Evolutionary conservation across 2,113 vertebrate genomes (phyloP).

Genomic region (Thymallus thymallus): DNA sequence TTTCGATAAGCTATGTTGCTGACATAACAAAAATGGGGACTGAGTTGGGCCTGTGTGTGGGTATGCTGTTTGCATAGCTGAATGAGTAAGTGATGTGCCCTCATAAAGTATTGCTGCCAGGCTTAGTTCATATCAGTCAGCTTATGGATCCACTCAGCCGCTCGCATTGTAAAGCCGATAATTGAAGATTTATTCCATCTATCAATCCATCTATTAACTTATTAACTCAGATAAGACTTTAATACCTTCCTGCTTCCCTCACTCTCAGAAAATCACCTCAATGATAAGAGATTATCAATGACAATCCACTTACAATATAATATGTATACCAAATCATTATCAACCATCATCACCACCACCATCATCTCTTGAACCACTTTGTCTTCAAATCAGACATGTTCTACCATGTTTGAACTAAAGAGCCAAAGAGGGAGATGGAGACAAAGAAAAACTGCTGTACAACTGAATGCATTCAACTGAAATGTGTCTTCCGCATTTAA

Average conservation of each 20-base stretch:
- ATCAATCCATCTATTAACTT: conserved; percentile 72
- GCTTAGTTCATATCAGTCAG: conserved; percentile 50
- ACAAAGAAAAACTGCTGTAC: no score
- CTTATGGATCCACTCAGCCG: conserved; percentile 42
- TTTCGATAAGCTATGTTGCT: neutral
- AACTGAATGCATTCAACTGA: no score
- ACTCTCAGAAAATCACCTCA: conserved; percentile 34
- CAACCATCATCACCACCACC: neutral
- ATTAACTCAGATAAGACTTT: conserved; percentile 65
- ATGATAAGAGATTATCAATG: conserved; percentile 39
- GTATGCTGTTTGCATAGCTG: neutral
- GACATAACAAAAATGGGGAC: no score
- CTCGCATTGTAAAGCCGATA: conserved; percentile 60
- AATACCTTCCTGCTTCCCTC: conserved; percentile 35
- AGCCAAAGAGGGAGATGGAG: neutral
- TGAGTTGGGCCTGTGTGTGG: no score
- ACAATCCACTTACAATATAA: conserved; percentile 53
- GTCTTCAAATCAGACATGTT: neutral
- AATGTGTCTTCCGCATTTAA: no score
- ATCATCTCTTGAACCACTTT: neutral
- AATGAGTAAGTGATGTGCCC: neutral
- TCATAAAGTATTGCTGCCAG: neutral
- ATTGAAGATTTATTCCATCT: conserved; percentile 70
- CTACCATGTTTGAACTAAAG: neutral
- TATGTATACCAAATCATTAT: neutral